A percentile compares a stretch with the other conserved stretches of the same genome.
phyloP scores from a whole-genome alignment of 2,113 vertebrate species.

The Pipra filicauda region DNA sequence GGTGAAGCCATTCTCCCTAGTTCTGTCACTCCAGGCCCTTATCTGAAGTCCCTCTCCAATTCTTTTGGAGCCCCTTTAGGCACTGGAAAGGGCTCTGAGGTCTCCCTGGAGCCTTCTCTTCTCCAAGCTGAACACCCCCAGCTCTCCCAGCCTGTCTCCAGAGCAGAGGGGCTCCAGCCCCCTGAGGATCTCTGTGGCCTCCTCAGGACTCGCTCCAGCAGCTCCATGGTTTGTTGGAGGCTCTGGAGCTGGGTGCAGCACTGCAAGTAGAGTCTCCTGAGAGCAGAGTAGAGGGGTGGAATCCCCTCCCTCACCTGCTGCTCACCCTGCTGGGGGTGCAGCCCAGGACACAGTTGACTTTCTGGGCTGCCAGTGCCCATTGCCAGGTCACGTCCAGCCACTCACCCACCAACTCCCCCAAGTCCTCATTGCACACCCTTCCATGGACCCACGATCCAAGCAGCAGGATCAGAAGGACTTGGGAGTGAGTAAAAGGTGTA shows the following conservation, averaged over 20 bases:
- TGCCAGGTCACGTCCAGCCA: not conserved
- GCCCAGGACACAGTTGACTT: not conserved
- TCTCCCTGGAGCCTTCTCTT: not conserved
- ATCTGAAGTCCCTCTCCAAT: not conserved
- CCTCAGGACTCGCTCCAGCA: not conserved
- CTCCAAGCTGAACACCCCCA: not conserved
- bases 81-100: not conserved
- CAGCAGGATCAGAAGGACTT: not conserved
- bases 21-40: not conserved
- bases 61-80: not conserved
- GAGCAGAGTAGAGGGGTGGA: not conserved
- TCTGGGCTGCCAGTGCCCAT: not conserved
- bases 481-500: not conserved
- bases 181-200: not conserved
- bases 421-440: not conserved
- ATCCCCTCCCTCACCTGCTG: not conserved
- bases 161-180: not conserved
- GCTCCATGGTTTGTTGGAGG: not conserved
- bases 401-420: not conserved
- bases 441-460: not conserved
- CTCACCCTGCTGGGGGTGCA: not conserved
- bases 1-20: not conserved
- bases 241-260: not conserved
- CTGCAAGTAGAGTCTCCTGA: not conserved
- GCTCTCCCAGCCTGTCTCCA: not conserved